Evolutionary conservation across 2,797 vertebrate genomes (phyloP).

Genomic region (Alectoris magna): DNA sequence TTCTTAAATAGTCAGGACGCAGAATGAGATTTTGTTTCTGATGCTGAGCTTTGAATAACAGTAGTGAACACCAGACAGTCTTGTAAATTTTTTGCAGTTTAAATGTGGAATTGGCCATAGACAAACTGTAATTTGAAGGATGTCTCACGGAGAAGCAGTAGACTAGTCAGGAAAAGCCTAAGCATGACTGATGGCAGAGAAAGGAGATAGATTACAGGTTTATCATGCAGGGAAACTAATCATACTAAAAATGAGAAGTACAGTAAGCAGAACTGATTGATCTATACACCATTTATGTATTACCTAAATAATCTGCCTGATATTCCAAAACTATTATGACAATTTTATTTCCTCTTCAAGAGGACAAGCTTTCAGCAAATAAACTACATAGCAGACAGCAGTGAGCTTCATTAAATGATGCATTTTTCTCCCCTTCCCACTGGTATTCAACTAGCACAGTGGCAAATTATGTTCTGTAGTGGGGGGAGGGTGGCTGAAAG

Average conservation of each 20-base stretch:
- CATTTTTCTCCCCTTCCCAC: background rate
- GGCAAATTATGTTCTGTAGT: background rate
- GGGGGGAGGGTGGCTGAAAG: background rate
- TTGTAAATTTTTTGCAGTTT: background rate
- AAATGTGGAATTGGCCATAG: background rate
- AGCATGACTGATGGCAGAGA: background rate
- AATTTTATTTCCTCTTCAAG: background rate
- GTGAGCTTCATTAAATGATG: background rate
- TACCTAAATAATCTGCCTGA: background rate
- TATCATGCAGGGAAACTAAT: background rate
- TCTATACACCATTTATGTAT: background rate
- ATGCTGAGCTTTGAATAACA: background rate
- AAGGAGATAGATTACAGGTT: background rate
- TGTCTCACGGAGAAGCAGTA: background rate
- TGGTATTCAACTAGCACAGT: background rate
- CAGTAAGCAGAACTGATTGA: background rate
- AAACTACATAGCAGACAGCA: background rate
- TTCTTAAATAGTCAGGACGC: background rate
- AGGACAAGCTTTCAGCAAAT: background rate
- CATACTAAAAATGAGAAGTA: background rate
- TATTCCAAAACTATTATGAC: background rate
- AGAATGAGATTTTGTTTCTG: background rate
- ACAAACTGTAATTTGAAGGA: background rate
- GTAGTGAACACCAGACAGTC: background rate
- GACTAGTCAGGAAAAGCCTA: background rate